Evolutionary conservation across 2,888 invertebrate species (phyloP), one percentile per base, ranked within the genome.

Genomic region (Thymelicus sylvestris): DNA sequence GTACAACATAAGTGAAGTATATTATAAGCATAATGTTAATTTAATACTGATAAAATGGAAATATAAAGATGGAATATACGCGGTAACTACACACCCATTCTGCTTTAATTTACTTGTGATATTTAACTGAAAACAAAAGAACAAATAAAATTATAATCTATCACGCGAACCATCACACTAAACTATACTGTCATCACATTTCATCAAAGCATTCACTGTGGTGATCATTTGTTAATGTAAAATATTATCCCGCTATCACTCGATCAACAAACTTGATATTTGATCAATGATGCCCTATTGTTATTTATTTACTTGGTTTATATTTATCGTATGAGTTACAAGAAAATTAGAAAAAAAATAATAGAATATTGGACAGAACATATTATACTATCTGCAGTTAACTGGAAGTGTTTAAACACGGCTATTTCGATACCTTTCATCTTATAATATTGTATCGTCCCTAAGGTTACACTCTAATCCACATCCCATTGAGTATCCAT

Each of bases 51-150:
- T 60, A 74, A 74, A 73, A 72, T 72, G 65, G 73, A 73, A 69
- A 71, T 65, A 64, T 62, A 72, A 59, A 72, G 66, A 70, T 71
- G 64, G 67, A 71, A 77, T 75, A 76, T 76, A 79, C 71, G 76
- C 74, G 75, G 76, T 72, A 83, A 81, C 86, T 91, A 92, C 91
- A 92, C 92, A 93, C 92, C 92, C 85, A 88, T 90, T 88, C 89
- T 86, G 83, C 83, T 83, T 86, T 78, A 82, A 66, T 61, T 81
- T 79, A 90, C 87, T 86, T 89, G 90, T 88, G 87, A 82, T 90
- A 91, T 91, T 92, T 88, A 92, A 93, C 92, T 92, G 92, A 87
- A 93, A 93, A 86, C 76, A 89, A 90, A 84, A 80, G 81, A 78
- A 76, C 78, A 86, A 86, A 76, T 47, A 76, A 85, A 85, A 84